Base-by-base conservation (phyloP, 1,140 invertebrate genomes). In the Drosophila orena region DNA sequence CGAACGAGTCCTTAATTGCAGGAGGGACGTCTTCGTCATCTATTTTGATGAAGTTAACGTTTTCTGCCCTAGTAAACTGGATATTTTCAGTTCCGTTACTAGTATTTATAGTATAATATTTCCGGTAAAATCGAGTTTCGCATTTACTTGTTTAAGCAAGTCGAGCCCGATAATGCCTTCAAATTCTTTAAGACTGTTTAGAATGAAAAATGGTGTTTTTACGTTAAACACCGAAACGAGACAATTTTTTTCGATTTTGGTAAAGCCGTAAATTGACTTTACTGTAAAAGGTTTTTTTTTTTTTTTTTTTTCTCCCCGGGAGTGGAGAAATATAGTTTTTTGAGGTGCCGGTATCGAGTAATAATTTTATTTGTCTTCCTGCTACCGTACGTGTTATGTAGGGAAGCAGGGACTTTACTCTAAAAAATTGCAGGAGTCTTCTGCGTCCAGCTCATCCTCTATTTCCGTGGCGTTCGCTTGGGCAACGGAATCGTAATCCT, bases 141-240 rank as follows among this genome's bases (percentile, higher is more conserved):
- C 42, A 44, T 44, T 22, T n/a, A 12, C 17, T 20, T 43, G 42
- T 43, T 43, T 22, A 44, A 44, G 42, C 2, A 44, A 44, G 42
- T 44, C 42, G 8, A 44, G 17, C 0, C 42, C 42, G 8, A 43
- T 20, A 20, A 4, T 43, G 5, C 37, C 37, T 1, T 20, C n/a
- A 11, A 44, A 44, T 10, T 44, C 42, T 22, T 44, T 44, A 44
- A 44, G 42, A n/a, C 20, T 20, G 3, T 15, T 15, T 7, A 42
- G n/a, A 15, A 15, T 42, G 2, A 43, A 43, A 43, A 17, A 43
- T 0, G 2, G 17, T 11, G 15, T 43, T 43, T 44, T 22, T 20
- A 44, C 15, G 5, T 42, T 42, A 15, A 42, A 42, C 40, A 42
- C n/a, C 5, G 40, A 42, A 42, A 42, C 38, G 11, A 10, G 10